These are phyloP conservation scores for Graphium colonna DNA, from an alignment of 2,888 invertebrate genomes.

Conservation along the genomic window DNA sequence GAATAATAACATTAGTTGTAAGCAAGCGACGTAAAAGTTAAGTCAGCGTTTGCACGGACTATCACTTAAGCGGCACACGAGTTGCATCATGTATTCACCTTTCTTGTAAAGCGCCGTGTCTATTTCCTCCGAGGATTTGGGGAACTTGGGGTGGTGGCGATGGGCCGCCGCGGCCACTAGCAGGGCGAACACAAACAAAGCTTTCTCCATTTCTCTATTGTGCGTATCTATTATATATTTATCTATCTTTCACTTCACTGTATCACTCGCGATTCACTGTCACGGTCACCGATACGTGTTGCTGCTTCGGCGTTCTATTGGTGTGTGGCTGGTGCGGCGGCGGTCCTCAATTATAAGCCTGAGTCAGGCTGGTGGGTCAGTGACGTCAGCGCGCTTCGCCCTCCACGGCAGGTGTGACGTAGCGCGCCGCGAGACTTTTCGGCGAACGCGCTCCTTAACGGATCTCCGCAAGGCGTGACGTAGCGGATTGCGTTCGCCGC, in stretches of 20 bases:
- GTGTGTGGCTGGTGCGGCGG: conserved; percentile 49
- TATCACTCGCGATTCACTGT: conserved; percentile 29
- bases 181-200: conserved; percentile 51
- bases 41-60: neutral
- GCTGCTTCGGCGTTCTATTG: conserved; percentile 51
- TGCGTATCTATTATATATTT: neutral
- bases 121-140: conserved; percentile 42
- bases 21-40: neutral
- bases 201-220: conserved; percentile 48
- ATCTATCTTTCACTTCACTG: conserved; percentile 34
- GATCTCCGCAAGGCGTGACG: conserved; percentile 7
- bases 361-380: conserved; percentile 46
- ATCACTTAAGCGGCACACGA: conserved; percentile 28
- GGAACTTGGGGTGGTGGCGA: conserved; percentile 59
- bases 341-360: conserved; percentile 62
- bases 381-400: conserved; percentile 40
- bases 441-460: conserved; percentile 20
- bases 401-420: conserved; percentile 40
- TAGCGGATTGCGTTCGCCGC: neutral
- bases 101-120: conserved; percentile 37
- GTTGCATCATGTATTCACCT: conserved; percentile 47
- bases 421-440: conserved; percentile 11
- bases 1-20: conserved; percentile 25
- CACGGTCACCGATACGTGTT: conserved; percentile 46
- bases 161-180: conserved; percentile 47